Conservation (phyloP, 2,888 invertebrate species). For the Myopa testacea region DNA sequence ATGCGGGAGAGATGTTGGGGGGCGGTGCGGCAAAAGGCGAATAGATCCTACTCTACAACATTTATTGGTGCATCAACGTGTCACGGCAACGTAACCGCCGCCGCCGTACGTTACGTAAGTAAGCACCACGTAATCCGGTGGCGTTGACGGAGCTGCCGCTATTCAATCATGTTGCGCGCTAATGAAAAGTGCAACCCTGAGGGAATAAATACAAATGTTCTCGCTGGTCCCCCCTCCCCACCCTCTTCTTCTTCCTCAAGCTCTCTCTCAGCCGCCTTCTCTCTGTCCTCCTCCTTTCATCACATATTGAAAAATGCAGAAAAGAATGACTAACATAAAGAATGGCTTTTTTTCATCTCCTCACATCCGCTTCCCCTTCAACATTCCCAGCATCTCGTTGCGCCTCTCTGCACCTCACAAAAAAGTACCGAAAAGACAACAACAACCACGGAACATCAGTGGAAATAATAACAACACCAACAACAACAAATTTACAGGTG, state of each 20-base stretch:
- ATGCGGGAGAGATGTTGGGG: too few relatives aligned
- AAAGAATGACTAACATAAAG: conserved; percentile 1
- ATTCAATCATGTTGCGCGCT: conserved; percentile 32
- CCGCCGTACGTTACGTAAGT: not conserved
- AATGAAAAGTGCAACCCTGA: conserved; percentile 35
- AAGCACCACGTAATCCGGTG: conserved; percentile 1
- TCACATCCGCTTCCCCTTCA: too few relatives aligned
- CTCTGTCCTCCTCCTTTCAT: not conserved
- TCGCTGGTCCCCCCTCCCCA: not conserved
- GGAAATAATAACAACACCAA: too few relatives aligned
- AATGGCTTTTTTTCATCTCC: too few relatives aligned
- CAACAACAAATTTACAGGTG: too few relatives aligned
- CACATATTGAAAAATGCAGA: not conserved
- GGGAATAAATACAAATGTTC: not conserved
- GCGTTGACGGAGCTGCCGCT: conserved; percentile 20
- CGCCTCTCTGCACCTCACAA: too few relatives aligned
- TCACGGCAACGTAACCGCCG: not conserved
- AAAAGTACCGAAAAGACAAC: too few relatives aligned
- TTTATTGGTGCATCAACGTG: not conserved
- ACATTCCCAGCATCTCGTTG: too few relatives aligned
- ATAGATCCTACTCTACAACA: not conserved
- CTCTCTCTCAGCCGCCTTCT: too few relatives aligned
- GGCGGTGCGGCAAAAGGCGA: not conserved
- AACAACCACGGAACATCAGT: too few relatives aligned
- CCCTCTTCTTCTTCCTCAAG: not conserved